phyloP scores from a whole-genome alignment of 2,888 invertebrate species.

The Heteromurus nitidus region DNA sequence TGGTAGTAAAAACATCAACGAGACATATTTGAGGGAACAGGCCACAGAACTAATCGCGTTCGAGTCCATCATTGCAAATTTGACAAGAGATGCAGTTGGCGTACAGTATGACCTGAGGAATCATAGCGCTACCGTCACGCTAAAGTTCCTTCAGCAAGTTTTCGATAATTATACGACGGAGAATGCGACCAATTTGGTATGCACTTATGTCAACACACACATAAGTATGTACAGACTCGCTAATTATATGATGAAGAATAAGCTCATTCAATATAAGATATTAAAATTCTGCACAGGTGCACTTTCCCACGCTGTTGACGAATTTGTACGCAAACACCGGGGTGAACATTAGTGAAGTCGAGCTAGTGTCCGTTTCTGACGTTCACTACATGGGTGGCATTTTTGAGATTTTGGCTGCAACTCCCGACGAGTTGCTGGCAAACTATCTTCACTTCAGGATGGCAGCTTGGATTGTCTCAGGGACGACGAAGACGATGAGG shows the following conservation, averaged over 20 bases:
- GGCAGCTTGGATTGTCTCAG: constrained; percentile 67
- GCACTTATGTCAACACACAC: not conserved
- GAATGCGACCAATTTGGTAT: constrained; percentile 61
- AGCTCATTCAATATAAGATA: no score
- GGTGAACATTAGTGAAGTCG: constrained; percentile 50
- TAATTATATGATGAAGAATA: no score
- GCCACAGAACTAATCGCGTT: constrained; percentile 77
- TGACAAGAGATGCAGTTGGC: constrained; percentile 73
- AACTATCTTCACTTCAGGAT: constrained; percentile 67
- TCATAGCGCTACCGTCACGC: constrained; percentile 64
- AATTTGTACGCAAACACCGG: constrained; percentile 56
- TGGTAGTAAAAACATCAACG: constrained; percentile 74
- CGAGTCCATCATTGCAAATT: constrained; percentile 78
- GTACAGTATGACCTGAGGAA: constrained; percentile 66
- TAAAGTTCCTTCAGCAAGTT: constrained; percentile 64
- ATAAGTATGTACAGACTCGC: no score
- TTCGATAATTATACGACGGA: constrained; percentile 67
- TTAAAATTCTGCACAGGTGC: constrained; percentile 47
- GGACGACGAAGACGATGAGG: constrained; percentile 63
- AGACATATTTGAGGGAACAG: constrained; percentile 78
- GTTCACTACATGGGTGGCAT: constrained; percentile 66
- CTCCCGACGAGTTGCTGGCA: constrained; percentile 56
- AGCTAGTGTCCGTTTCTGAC: constrained; percentile 65
- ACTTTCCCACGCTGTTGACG: constrained; percentile 54
- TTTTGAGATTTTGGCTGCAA: constrained; percentile 63